Conservation (phyloP, 2,888 invertebrate genomes). For the Agrypnus murinus region DNA sequence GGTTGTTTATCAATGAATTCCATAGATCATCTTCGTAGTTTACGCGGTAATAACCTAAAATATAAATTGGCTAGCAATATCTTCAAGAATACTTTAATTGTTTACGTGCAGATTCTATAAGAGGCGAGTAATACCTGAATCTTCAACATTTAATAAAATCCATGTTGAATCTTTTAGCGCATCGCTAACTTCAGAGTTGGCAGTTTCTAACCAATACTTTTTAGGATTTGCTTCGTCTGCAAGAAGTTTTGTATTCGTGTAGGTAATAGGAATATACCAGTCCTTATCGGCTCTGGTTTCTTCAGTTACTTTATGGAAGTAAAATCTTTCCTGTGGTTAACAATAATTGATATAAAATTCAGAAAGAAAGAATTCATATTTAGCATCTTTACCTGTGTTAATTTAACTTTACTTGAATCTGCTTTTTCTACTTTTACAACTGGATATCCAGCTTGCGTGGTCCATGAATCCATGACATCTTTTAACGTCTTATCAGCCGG, state of each 20-base stretch:
- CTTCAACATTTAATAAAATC: slow-evolving; percentile 77
- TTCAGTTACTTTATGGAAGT: slow-evolving; percentile 41
- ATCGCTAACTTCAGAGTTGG: slow-evolving; percentile 64
- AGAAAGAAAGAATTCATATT: no score
- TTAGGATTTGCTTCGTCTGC: no score
- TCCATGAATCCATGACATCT: slow-evolving; percentile 23
- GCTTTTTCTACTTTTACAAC: slow-evolving; percentile 2
- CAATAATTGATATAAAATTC: no score
- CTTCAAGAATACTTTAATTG: background rate
- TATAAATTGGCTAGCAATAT: no score
- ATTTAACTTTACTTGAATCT: background rate
- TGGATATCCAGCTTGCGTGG: slow-evolving; percentile 30
- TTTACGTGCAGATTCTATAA: no score
- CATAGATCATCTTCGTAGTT: slow-evolving; percentile 76
- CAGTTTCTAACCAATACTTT: slow-evolving; percentile 72
- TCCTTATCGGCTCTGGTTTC: slow-evolving; percentile 22
- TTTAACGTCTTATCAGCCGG: background rate
- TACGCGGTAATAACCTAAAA: slow-evolving; percentile 70
- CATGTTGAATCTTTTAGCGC: slow-evolving; percentile 64
- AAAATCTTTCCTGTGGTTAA: slow-evolving; percentile 54
- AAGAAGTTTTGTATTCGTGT: no score
- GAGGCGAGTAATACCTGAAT: slow-evolving; percentile 63
- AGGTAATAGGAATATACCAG: slow-evolving; percentile 74
- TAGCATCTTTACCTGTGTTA: slow-evolving; percentile 1
- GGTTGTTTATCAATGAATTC: slow-evolving; percentile 72